Evolutionary conservation across 2,888 invertebrate species (phyloP).

Genomic region (Caenorhabditis sp.): DNA sequence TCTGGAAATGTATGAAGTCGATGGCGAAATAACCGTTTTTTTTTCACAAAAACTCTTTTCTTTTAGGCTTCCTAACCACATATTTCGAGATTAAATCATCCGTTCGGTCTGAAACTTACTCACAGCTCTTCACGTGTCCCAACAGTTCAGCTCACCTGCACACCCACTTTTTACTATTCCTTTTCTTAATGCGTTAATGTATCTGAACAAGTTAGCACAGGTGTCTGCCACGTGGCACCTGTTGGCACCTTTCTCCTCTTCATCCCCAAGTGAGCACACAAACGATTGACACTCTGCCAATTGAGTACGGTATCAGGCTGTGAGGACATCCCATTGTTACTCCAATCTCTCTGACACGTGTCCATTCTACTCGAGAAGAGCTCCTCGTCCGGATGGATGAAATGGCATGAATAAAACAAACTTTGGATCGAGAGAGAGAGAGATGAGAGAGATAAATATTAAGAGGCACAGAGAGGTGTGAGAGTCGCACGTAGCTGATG

Average conservation of each 20-base stretch:
- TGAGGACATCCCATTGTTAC: constrained; percentile 12
- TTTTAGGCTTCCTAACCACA: too few relatives aligned
- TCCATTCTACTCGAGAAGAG: neutral
- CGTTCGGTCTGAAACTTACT: too few relatives aligned
- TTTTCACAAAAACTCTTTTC: too few relatives aligned
- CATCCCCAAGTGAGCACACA: constrained; percentile 8
- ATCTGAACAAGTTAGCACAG: too few relatives aligned
- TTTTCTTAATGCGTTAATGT: too few relatives aligned
- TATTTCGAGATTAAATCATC: too few relatives aligned
- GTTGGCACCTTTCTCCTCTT: neutral
- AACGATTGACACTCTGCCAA: constrained; percentile 33
- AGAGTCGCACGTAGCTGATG: constrained; percentile 45
- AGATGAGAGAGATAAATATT: neutral
- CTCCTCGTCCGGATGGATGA: constrained; percentile 26
- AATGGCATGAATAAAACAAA: constrained; percentile 45
- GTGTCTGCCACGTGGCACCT: constrained; percentile 13
- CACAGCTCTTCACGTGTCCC: too few relatives aligned
- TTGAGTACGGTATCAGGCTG: constrained; percentile 39
- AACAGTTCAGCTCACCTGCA: too few relatives aligned
- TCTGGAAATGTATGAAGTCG: too few relatives aligned
- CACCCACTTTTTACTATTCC: too few relatives aligned
- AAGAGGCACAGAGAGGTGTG: constrained; percentile 3
- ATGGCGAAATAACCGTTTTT: too few relatives aligned
- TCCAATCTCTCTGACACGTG: constrained; percentile 23
- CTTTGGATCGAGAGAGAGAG: constrained; percentile 11